A percentile compares a stretch with the other conserved stretches of the same genome.
Conservation (phyloP, 2,888 invertebrate species). For the Watsonalla binaria region DNA sequence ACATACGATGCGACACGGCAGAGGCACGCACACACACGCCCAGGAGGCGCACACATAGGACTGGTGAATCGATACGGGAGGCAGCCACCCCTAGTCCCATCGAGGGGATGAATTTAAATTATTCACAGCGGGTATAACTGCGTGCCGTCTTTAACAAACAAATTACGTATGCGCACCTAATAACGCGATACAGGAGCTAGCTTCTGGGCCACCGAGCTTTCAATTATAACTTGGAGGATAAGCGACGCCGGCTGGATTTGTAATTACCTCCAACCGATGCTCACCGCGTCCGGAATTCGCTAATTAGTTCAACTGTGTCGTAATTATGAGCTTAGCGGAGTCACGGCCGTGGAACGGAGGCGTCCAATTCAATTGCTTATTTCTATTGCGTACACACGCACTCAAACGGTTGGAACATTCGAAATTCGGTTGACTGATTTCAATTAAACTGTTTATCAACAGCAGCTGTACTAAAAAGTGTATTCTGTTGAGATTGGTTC, state of each 20-base stretch:
- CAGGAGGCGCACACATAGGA: slow-evolving; percentile 37
- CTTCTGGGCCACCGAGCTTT: slow-evolving; percentile 68
- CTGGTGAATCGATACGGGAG: slow-evolving; percentile 58
- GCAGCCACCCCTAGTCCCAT: slow-evolving; percentile 49
- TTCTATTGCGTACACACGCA: slow-evolving; percentile 5
- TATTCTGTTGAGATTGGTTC: neutral
- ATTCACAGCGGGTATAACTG: slow-evolving; percentile 76
- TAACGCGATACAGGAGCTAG: slow-evolving; percentile 66
- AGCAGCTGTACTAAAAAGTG: neutral
- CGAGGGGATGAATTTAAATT: slow-evolving; percentile 77
- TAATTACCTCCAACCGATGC: slow-evolving; percentile 57
- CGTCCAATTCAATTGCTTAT: slow-evolving; percentile 22
- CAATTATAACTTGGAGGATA: slow-evolving; percentile 72
- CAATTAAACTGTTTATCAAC: neutral
- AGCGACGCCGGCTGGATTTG: slow-evolving; percentile 57
- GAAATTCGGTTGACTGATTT: neutral
- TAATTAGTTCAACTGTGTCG: slow-evolving; percentile 54
- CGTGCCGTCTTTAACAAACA: slow-evolving; percentile 78
- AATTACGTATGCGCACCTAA: slow-evolving; percentile 76
- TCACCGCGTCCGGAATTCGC: slow-evolving; percentile 35
- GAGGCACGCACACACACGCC: slow-evolving; percentile 38
- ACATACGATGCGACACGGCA: slow-evolving; percentile 22
- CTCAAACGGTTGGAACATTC: slow-evolving; percentile 4
- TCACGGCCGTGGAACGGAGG: slow-evolving; percentile 47
- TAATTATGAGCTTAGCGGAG: slow-evolving; percentile 51